Percentiles rank a stretch among this genome's conserved stretches.
phyloP scores from a whole-genome alignment of 2,797 vertebrate species.

The Salmo trutta region DNA sequence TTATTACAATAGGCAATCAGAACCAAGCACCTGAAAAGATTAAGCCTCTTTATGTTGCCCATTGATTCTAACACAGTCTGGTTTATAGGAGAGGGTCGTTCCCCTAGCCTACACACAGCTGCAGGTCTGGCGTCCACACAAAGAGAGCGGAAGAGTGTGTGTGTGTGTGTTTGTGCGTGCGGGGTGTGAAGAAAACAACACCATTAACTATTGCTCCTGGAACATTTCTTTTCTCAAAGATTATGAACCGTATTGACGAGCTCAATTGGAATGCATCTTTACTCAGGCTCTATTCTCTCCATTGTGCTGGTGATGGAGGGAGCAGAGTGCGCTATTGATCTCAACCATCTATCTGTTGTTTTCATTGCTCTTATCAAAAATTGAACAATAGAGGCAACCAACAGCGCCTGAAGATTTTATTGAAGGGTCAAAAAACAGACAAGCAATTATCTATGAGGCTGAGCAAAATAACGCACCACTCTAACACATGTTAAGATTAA shows the following conservation, averaged over 20 bases:
- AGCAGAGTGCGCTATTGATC: conserved; percentile 68
- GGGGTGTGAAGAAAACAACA: conserved; percentile 60
- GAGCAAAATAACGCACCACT: conserved; percentile 37
- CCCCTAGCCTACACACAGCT: conserved; percentile 56
- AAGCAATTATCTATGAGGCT: conserved; percentile 68
- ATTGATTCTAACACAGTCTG: conserved; percentile 74
- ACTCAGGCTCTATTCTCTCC: conserved; percentile 55
- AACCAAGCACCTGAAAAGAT: conserved; percentile 73
- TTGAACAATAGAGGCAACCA: conserved; percentile 64
- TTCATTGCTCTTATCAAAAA: conserved; percentile 73
- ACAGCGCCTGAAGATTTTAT: conserved; percentile 66
- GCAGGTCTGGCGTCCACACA: conserved; percentile 48
- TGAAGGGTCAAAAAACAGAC: conserved; percentile 62
- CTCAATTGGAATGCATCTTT: conserved; percentile 67
- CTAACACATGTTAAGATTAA: conserved; percentile 52
- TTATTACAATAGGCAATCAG: conserved; percentile 83
- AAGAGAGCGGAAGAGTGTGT: conserved; percentile 6
- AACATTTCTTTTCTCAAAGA: conserved; percentile 74
- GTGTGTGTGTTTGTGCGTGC: conserved; percentile 6
- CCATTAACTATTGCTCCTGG: conserved; percentile 73
- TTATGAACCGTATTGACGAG: conserved; percentile 74
- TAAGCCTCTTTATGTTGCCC: conserved; percentile 76
- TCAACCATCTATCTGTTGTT: conserved; percentile 47
- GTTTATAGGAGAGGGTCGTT: conserved; percentile 73
- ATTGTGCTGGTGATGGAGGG: conserved; percentile 39